Base-by-base conservation (phyloP, 30 jellyfish, hydroid and myxozoan species). In the Pelagia noctiluca region DNA sequence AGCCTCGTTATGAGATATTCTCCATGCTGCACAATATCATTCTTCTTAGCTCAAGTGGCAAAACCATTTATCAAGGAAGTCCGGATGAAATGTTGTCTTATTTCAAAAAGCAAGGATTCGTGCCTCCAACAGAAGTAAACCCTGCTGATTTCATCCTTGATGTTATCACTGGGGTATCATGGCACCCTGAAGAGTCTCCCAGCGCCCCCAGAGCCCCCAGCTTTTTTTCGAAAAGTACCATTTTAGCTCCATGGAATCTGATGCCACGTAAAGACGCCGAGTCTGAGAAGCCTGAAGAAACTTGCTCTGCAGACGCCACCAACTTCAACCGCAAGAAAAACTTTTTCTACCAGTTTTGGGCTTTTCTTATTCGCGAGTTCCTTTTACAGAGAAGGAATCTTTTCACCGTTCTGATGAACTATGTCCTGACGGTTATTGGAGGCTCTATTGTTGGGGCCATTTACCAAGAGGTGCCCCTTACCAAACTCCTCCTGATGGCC, bases 1-100 rank as follows among this genome's bases (percentile, higher is more conserved):
- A 75, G 31, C 87, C 87, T 35, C 76, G 87, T 25, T 50, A 3
- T 53, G 87, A 75, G 54, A 29, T 75, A 29, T 75, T 75, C 87
- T 24, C 50, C 26, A 48, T 54, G 70, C n/a, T 35, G 74, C 57
- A 75, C 23, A 75, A 50, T 33, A 16, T 75, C n/a, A 21, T 53
- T 12, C 34, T 75, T 2, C 76, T 75, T 2, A 54, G 77, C 63
- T 10, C 50, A 5, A 57, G 30, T 29, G 87, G 87, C 24, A 50
- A 62, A 35, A 34, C 70, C 0, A 33, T 53, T 30, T 47, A 12
- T 29, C 67, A 50, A 26, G 87, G 77, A 75, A 35, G 32, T 31
- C 63, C 78, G 2, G 30, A 49, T 50, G 66, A 37, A 33, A 46
- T 66, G 24, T 12, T 19, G 1, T 16, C 31, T 18, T 66, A 29